A percentile compares a stretch with the other conserved stretches of the same genome.
These are phyloP conservation scores for Tenualosa ilisha DNA, from an alignment of 2,797 vertebrate genomes.

Conservation along the genomic window DNA sequence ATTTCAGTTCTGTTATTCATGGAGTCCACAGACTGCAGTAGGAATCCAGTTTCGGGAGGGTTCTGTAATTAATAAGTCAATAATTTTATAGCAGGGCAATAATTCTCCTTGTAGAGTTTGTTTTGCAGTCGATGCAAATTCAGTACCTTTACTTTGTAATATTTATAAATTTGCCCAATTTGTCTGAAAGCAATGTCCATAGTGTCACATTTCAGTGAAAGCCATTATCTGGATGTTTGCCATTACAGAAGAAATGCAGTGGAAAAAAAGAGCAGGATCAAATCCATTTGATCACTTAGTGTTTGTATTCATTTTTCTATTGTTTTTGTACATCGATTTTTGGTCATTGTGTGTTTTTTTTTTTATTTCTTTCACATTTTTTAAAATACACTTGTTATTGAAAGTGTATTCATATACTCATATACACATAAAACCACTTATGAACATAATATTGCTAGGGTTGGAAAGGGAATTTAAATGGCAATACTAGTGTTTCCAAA, in stretches of 20 bases:
- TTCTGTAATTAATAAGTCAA: background rate
- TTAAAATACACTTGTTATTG: background rate
- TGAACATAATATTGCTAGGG: background rate
- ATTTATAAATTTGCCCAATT: background rate
- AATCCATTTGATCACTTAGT: background rate
- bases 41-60: background rate
- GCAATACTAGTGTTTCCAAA: constrained; percentile 19
- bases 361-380: background rate
- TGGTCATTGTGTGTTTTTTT: background rate
- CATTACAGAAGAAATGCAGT: background rate
- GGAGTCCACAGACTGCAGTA: background rate
- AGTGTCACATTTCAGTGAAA: background rate
- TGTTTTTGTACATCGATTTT: constrained; percentile 10
- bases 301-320: background rate
- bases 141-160: background rate
- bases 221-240: background rate
- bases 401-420: background rate
- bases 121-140: background rate
- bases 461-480: constrained; percentile 9
- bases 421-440: background rate
- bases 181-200: background rate
- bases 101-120: background rate
- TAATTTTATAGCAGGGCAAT: constrained; percentile 11
- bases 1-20: background rate
- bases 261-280: background rate